Conservation (phyloP, 2,797 vertebrate genomes). For the Ispidina picta region DNA sequence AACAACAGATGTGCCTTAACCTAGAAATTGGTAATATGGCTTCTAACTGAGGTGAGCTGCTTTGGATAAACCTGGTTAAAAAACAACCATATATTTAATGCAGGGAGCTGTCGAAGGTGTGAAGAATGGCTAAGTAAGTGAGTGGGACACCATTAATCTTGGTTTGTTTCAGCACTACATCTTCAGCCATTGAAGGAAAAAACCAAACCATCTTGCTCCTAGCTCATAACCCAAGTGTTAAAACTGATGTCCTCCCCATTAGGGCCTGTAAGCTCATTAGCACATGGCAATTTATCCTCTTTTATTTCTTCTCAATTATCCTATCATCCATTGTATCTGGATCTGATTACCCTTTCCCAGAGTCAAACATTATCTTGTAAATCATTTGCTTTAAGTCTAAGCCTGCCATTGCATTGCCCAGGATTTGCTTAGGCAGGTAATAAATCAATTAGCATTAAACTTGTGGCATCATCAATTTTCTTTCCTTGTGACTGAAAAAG, state of each 20-base stretch:
- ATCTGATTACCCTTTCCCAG: constrained; percentile 86
- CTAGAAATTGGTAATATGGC: constrained; percentile 13
- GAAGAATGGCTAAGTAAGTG: constrained; percentile 79
- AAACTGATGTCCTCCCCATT: constrained; percentile 86
- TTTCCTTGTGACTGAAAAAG: constrained; percentile 65
- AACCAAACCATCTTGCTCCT: constrained; percentile 59
- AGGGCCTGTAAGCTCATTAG: constrained; percentile 86
- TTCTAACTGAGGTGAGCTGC: constrained; percentile 37
- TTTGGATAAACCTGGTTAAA: constrained; percentile 66
- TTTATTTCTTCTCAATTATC: constrained; percentile 88
- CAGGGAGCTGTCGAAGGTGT: constrained; percentile 73
- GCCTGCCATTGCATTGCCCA: constrained; percentile 73
- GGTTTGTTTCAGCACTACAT: constrained; percentile 79
- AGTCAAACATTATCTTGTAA: constrained; percentile 88
- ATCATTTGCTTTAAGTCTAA: constrained; percentile 85
- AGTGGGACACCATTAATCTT: constrained; percentile 82
- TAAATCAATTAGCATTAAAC: constrained; percentile 88
- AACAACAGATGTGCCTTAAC: constrained; percentile 44
- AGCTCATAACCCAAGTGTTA: constrained; percentile 82
- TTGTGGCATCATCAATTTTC: constrained; percentile 82
- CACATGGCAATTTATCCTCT: constrained; percentile 86
- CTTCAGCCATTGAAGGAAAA: constrained; percentile 70
- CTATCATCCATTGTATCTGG: constrained; percentile 87
- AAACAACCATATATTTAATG: constrained; percentile 51
- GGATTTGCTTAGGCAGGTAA: constrained; percentile 84